These are phyloP conservation scores for Hesperia comma DNA, from an alignment of 2,888 invertebrate species.

Conservation along the genomic window DNA sequence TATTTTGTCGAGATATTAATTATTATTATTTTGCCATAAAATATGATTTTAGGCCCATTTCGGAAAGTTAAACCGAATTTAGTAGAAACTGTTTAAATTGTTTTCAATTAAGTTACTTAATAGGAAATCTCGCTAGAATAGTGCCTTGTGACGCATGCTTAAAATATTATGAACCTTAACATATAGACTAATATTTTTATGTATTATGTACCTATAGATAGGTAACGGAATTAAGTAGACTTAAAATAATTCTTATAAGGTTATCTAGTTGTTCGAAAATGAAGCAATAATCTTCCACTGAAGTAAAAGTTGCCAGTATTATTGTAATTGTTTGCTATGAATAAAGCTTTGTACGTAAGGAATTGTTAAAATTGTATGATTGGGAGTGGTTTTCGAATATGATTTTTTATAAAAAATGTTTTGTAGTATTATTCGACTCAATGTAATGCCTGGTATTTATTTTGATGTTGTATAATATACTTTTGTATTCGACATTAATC, in stretches of 20 bases:
- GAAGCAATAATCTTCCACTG: conserved; percentile 75
- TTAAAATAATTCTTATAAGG: conserved; percentile 37
- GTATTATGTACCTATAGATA: conserved; percentile 61
- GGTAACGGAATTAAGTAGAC: conserved; percentile 44
- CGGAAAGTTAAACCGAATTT: conserved; percentile 80
- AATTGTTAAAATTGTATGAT: conserved; percentile 49
- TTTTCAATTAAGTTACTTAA: conserved; percentile 63
- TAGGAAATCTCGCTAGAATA: conserved; percentile 77
- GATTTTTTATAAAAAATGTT: background rate
- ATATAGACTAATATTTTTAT: conserved; percentile 73
- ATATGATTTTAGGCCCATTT: conserved; percentile 76
- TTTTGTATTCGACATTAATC: conserved; percentile 2
- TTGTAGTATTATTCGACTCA: background rate
- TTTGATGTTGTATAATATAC: background rate
- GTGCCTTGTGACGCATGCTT: conserved; percentile 84
- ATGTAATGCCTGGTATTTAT: background rate
- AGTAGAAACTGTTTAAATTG: conserved; percentile 67
- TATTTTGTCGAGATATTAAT: background rate
- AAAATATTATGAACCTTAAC: conserved; percentile 64
- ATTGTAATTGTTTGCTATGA: conserved; percentile 35
- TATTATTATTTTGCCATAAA: conserved; percentile 67
- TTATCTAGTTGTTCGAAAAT: conserved; percentile 49
- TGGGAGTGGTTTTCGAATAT: conserved; percentile 1
- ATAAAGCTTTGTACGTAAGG: conserved; percentile 48
- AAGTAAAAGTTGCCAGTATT: conserved; percentile 71